Conservation (phyloP, 2,113 vertebrate genomes). For the Toxostoma redivivum region DNA sequence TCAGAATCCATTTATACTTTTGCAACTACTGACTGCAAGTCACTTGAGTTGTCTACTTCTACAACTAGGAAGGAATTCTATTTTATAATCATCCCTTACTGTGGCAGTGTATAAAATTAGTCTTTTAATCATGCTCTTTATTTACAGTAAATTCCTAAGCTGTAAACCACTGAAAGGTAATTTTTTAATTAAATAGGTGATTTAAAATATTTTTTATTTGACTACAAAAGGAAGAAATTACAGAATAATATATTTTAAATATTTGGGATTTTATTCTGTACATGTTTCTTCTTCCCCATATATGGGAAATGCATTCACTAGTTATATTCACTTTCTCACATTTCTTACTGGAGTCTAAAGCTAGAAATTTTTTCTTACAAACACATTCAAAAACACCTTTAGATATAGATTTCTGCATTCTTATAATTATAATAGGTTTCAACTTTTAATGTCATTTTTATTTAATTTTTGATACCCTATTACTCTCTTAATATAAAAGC, state of each 20-base stretch:
- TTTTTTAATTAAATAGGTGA: neutral
- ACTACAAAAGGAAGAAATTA: neutral
- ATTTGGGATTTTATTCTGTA: neutral
- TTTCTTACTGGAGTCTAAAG: neutral
- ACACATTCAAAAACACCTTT: neutral
- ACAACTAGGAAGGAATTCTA: neutral
- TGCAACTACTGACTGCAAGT: neutral
- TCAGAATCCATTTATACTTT: neutral
- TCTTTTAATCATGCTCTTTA: neutral
- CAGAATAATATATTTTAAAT: neutral
- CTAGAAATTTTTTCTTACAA: neutral
- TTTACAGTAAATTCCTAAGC: neutral
- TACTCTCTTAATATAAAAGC: neutral
- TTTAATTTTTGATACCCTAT: neutral
- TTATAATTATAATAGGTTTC: neutral
- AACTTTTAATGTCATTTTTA: neutral
- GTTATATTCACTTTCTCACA: neutral
- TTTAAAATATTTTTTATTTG: neutral
- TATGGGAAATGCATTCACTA: neutral
- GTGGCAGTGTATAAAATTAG: neutral
- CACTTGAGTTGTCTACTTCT: neutral
- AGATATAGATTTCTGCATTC: neutral
- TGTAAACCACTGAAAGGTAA: neutral
- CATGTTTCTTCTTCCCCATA: neutral
- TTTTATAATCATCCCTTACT: slow-evolving; percentile 6